Evolutionary conservation across 2,797 vertebrate species (phyloP).

Genomic region (Protosalanx chinensis): DNA sequence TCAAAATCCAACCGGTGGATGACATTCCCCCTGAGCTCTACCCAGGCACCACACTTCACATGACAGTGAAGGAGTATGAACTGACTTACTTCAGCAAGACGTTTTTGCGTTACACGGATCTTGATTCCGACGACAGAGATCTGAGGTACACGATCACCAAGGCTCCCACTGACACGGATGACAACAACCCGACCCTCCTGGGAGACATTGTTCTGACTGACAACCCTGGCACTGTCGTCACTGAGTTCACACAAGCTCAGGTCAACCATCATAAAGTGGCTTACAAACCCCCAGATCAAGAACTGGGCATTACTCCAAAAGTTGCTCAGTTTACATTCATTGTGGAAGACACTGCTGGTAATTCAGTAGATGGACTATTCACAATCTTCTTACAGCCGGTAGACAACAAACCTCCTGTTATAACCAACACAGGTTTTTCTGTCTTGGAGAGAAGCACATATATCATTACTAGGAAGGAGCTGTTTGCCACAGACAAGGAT

Average conservation of each 20-base stretch:
- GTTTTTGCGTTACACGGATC: constrained; percentile 78
- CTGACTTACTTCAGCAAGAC: constrained; percentile 80
- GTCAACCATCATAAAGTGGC: constrained; percentile 86
- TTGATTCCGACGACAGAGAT: constrained; percentile 83
- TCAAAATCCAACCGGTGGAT: constrained; percentile 81
- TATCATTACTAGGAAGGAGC: constrained; percentile 76
- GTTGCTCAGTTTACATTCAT: constrained; percentile 83
- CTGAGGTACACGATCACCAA: constrained; percentile 80
- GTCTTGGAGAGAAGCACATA: constrained; percentile 74
- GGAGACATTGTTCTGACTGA: constrained; percentile 82
- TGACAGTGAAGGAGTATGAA: constrained; percentile 84
- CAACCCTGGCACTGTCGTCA: constrained; percentile 68
- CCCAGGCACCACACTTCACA: constrained; percentile 78
- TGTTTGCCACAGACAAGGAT: constrained; percentile 80
- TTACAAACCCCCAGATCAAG: constrained; percentile 81
- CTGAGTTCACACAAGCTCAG: constrained; percentile 84
- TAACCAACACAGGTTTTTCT: constrained; percentile 82
- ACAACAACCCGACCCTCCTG: constrained; percentile 75
- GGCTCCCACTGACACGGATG: constrained; percentile 78
- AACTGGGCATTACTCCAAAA: constrained; percentile 79
- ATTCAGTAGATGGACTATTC: constrained; percentile 77
- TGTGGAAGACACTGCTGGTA: constrained; percentile 82
- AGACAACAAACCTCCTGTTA: constrained; percentile 81
- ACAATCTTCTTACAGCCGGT: constrained; percentile 85
- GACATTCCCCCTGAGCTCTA: constrained; percentile 74